phyloP scores from a whole-genome alignment of 2,113 vertebrate species.

The Oryzias javanicus region DNA sequence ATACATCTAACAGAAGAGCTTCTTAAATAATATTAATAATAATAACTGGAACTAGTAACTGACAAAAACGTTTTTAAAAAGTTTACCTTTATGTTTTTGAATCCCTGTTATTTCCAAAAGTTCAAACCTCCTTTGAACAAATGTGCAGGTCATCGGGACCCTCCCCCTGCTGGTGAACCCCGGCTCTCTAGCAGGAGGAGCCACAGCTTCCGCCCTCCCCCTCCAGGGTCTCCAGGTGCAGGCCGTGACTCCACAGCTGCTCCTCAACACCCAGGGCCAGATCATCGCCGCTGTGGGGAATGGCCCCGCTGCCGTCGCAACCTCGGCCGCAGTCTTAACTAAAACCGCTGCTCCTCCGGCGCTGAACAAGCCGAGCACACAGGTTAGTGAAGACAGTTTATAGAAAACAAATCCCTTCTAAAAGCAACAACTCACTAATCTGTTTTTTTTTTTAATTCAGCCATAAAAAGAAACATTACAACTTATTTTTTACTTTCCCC shows the following conservation, averaged over 20 bases:
- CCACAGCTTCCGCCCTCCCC: conserved; percentile 73
- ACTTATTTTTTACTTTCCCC: not conserved
- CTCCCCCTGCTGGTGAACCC: conserved; percentile 89
- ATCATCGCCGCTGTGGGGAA: conserved; percentile 89
- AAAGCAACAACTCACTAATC: no score
- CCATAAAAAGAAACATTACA: not conserved
- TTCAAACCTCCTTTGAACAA: not conserved
- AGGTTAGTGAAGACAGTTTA: conserved; percentile 50
- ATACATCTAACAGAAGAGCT: no score
- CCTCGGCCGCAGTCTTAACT: conserved; percentile 77
- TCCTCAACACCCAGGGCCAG: conserved; percentile 92
- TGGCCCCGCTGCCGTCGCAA: conserved; percentile 71
- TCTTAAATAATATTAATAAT: no score
- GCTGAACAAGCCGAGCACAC: conserved; percentile 72
- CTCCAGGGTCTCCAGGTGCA: conserved; percentile 88
- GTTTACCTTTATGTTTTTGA: no score
- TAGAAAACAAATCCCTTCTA: no score
- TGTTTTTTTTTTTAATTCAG: not conserved
- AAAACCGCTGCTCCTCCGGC: conserved; percentile 78
- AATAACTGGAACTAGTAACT: no score
- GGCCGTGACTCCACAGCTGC: conserved; percentile 87
- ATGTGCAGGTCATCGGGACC: conserved; percentile 87
- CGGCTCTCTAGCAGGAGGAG: conserved; percentile 68
- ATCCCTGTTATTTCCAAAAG: no score
- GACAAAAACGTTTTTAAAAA: no score